Conservation (phyloP, 2,113 vertebrate species). For the Dicentrarchus labrax region DNA sequence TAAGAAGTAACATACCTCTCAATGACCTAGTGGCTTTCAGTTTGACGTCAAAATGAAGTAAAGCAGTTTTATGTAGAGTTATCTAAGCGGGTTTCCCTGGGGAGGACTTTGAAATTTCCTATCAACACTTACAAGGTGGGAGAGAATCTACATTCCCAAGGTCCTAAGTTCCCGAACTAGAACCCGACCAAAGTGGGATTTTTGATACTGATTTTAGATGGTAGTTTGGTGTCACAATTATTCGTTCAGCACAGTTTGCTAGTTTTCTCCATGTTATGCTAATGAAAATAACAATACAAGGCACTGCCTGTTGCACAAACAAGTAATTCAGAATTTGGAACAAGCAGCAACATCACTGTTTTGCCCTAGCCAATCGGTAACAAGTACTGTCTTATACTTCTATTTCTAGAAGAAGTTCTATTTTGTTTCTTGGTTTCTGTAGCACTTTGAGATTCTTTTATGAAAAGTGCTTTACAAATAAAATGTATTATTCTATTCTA, state of each 20-base stretch:
- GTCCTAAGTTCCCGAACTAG: no score
- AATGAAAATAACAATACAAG: neutral
- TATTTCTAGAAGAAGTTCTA: no score
- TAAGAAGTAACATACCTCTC: neutral
- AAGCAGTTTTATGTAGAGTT: neutral
- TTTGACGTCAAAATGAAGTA: neutral
- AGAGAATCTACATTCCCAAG: no score
- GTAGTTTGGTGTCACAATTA: neutral
- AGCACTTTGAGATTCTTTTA: no score
- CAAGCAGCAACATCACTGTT: no score
- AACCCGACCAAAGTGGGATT: neutral
- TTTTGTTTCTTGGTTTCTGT: no score
- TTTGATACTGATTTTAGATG: neutral
- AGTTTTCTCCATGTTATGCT: neutral
- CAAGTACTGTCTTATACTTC: no score
- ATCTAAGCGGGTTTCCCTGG: neutral
- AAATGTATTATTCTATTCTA: no score
- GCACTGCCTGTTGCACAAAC: neutral
- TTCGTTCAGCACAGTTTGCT: neutral
- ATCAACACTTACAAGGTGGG: neutral
- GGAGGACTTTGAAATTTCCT: neutral
- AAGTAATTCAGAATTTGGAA: neutral
- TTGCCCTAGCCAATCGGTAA: no score
- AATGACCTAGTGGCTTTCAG: slow-evolving; percentile 10
- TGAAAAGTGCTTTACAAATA: no score